Conservation (phyloP, 2,888 invertebrate genomes). For the Encarsia formosa region DNA sequence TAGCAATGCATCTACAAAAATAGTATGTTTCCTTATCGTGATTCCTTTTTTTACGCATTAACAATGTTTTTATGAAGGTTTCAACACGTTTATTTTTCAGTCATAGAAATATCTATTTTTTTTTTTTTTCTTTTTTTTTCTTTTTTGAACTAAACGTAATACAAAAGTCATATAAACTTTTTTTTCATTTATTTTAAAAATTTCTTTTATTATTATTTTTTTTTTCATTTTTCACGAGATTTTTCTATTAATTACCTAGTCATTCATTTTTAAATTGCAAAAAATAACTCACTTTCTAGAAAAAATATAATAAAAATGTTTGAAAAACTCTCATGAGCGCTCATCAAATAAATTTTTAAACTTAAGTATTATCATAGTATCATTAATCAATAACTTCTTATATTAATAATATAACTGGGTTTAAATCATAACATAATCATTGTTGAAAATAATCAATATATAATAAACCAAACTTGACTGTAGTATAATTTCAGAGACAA, state of each 20-base stretch:
- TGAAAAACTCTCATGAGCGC: too few species aligned
- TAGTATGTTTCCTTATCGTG: conserved; percentile 21
- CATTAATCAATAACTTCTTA: too few species aligned
- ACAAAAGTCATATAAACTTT: conserved; percentile 28
- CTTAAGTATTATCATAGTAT: too few species aligned
- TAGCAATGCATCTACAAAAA: conserved; percentile 23
- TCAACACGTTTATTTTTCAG: conserved; percentile 24
- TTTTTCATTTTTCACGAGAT: not conserved
- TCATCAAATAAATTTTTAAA: too few species aligned
- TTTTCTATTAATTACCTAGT: not conserved
- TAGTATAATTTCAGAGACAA: too few species aligned
- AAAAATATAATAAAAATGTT: too few species aligned
- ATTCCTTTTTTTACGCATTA: conserved; percentile 21
- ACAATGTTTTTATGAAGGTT: conserved; percentile 20
- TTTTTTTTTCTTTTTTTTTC: too few species aligned
- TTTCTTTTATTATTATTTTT: conserved; percentile 10
- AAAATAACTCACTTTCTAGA: too few species aligned
- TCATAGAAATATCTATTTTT: conserved; percentile 25
- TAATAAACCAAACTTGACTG: conserved; percentile 5
- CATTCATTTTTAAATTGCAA: too few species aligned
- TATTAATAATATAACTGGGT: conserved; percentile 12
- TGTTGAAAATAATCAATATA: too few species aligned
- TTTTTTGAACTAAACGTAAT: conserved; percentile 29
- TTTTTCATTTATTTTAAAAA: conserved; percentile 7
- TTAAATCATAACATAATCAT: too few species aligned